These are phyloP conservation scores for Ochotona curzoniae DNA, from an alignment of 2,113 vertebrate species.

Conservation along the genomic window DNA sequence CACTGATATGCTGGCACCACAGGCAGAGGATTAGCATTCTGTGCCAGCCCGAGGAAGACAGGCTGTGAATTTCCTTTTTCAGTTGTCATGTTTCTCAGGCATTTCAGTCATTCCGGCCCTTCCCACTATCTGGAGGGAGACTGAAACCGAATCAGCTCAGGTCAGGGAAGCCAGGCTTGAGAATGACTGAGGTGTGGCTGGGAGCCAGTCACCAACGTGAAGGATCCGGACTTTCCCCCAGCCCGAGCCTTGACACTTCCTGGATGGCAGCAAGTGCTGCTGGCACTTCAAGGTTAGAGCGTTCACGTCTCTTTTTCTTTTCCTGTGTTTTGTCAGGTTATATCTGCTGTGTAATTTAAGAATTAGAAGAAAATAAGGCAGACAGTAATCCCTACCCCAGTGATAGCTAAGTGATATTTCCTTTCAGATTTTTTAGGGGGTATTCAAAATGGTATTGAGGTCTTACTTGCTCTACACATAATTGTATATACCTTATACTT, in stretches of 20 bases:
- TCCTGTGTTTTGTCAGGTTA: background rate
- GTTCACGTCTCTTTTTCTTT: background rate
- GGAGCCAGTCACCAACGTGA: background rate
- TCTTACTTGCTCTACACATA: background rate
- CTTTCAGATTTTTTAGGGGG: background rate
- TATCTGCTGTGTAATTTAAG: conserved; percentile 10
- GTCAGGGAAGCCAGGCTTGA: background rate
- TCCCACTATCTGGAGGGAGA: background rate
- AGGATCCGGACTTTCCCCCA: background rate
- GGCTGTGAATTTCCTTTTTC: conserved; percentile 30
- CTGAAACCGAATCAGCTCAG: background rate
- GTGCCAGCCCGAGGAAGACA: background rate
- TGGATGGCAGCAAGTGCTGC: background rate
- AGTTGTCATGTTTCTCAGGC: conserved; percentile 21
- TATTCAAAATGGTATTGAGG: conserved; percentile 23
- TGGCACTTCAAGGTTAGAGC: background rate
- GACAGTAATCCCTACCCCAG: background rate
- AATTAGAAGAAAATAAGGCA: conserved; percentile 51
- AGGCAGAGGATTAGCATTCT: no score
- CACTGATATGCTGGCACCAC: no score
- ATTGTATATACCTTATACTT: background rate
- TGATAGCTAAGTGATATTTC: background rate
- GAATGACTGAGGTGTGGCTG: background rate
- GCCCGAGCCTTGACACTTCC: background rate
- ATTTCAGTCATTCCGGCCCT: background rate